Conservation (phyloP, 2,888 invertebrate genomes). For the Hirtodrosophila duncani region DNA sequence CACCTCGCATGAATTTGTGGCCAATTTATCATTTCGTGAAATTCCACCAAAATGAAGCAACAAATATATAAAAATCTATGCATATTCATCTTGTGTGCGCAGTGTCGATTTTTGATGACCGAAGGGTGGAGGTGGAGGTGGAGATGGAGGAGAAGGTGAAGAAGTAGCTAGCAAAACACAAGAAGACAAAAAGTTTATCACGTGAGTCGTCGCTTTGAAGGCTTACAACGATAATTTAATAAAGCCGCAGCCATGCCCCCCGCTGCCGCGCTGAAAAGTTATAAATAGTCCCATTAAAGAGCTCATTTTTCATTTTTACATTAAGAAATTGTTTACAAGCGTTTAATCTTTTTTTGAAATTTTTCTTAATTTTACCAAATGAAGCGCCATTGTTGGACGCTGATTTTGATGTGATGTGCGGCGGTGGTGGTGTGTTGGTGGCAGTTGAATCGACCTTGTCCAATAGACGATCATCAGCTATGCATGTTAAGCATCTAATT, state of each 20-base stretch:
- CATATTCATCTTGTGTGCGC: constrained; percentile 51
- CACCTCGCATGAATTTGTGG: constrained; percentile 58
- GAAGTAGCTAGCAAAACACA: constrained; percentile 34
- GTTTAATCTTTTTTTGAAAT: constrained; percentile 27
- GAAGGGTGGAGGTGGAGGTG: constrained; percentile 14
- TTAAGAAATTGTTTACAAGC: constrained; percentile 38
- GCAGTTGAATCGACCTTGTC: constrained; percentile 43
- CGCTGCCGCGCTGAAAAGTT: constrained; percentile 6
- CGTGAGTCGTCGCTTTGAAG: constrained; percentile 49
- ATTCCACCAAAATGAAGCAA: constrained; percentile 52
- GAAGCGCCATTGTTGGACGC: constrained; percentile 49
- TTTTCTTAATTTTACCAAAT: constrained; percentile 43
- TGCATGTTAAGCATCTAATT: constrained; percentile 42
- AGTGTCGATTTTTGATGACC: not conserved
- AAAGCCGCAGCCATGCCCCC: constrained; percentile 40
- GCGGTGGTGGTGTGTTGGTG: too few relatives aligned
- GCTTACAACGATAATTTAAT: constrained; percentile 53
- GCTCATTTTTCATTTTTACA: constrained; percentile 40
- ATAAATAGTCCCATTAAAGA: constrained; percentile 6
- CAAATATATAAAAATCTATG: constrained; percentile 45
- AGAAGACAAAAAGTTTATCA: constrained; percentile 55
- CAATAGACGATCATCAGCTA: constrained; percentile 6
- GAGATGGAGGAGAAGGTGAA: not conserved
- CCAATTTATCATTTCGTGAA: constrained; percentile 67
- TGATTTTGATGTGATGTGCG: constrained; percentile 17